phyloP scores from a whole-genome alignment of 2,888 invertebrate genomes.

The Orchesella flavescens region DNA sequence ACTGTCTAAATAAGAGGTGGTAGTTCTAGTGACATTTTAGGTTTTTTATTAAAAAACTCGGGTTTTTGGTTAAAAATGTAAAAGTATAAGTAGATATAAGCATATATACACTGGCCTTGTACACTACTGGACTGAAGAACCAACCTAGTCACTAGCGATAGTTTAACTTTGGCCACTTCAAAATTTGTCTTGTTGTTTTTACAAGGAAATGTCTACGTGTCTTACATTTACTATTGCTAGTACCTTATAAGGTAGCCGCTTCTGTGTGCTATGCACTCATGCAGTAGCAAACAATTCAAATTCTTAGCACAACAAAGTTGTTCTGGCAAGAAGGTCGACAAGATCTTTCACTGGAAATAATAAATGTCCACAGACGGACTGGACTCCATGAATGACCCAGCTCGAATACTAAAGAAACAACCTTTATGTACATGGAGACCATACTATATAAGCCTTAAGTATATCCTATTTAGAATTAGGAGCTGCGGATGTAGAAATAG shows the following conservation, averaged over 20 bases:
- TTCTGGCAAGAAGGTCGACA: conserved; percentile 1
- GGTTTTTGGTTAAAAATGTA: too few species aligned
- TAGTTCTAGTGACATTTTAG: background rate
- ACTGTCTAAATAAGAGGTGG: conserved; percentile 14
- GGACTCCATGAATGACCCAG: background rate
- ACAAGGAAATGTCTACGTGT: background rate
- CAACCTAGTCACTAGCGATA: too few species aligned
- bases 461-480: too few species aligned
- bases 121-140: too few species aligned
- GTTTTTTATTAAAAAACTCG: too few species aligned
- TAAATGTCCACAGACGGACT: conserved; percentile 19
- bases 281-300: conserved; percentile 10
- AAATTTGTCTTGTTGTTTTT: conserved; percentile 17
- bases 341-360: conserved; percentile 32
- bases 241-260: background rate
- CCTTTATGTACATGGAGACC: too few species aligned
- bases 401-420: background rate
- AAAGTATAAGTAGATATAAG: too few species aligned
- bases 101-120: too few species aligned
- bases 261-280: background rate
- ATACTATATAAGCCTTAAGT: too few species aligned
- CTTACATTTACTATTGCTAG: background rate
- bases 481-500: too few species aligned
- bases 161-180: conserved; percentile 4
- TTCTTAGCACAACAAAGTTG: conserved; percentile 13